A percentile compares a stretch with the other conserved stretches of the same genome.
Evolutionary conservation across 2,113 vertebrate species (phyloP).

Genomic region (Grammomys dolichurus): DNA sequence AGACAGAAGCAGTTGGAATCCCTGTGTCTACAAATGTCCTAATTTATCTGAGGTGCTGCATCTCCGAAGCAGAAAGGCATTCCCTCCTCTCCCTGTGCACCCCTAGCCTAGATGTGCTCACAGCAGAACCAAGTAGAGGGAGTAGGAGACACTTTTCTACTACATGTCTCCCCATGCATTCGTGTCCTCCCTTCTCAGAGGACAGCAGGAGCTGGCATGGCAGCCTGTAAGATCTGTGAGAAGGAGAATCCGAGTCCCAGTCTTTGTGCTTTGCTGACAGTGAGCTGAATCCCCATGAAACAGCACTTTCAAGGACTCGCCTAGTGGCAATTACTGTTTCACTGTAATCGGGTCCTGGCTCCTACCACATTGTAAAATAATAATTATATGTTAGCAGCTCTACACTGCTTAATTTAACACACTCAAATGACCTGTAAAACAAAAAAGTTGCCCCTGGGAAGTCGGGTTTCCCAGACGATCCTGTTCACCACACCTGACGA

Average conservation of each 20-base stretch:
- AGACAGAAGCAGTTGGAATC: neutral
- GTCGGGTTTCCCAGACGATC: neutral
- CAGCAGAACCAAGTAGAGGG: neutral
- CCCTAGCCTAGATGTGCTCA: neutral
- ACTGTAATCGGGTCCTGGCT: neutral
- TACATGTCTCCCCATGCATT: neutral
- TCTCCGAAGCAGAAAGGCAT: neutral
- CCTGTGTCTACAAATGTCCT: accelerated
- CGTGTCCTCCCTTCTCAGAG: accelerated
- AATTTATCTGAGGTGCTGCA: neutral
- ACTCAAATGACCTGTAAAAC: neutral
- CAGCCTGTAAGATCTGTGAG: neutral
- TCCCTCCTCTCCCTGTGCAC: no score
- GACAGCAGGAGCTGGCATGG: no score
- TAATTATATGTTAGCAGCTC: neutral
- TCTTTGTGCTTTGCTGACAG: neutral
- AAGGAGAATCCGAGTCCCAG: neutral
- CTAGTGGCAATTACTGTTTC: neutral
- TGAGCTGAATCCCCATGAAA: neutral
- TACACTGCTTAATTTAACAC: neutral
- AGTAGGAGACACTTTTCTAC: neutral
- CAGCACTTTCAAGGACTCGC: neutral
- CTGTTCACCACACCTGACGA: neutral
- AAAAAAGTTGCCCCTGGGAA: neutral
- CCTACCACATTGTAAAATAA: neutral